These are phyloP conservation scores for Drosophila silvestris DNA, from an alignment of 2,888 invertebrate species.

Conservation along the genomic window DNA sequence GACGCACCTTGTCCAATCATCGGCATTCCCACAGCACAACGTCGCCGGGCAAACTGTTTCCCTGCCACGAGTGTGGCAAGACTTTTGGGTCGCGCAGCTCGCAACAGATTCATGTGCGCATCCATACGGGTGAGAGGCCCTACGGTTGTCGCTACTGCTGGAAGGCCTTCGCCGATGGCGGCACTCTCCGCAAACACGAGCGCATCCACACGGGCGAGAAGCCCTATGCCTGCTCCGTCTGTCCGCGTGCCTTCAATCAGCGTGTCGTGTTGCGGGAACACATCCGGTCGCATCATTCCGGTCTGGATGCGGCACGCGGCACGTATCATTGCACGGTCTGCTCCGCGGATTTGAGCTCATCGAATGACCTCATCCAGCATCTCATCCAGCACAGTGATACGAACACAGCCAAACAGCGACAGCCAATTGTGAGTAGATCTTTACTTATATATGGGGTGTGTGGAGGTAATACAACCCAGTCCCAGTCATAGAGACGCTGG, in stretches of 20 bases:
- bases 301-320: conserved; percentile 90
- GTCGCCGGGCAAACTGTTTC: conserved; percentile 89
- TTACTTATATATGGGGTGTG: too few species aligned
- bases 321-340: conserved; percentile 92
- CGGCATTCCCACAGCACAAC: conserved; percentile 88
- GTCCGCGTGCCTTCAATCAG: conserved; percentile 94
- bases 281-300: conserved; percentile 94
- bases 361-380: conserved; percentile 92
- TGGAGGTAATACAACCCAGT: too few species aligned
- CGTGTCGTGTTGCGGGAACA: conserved; percentile 94
- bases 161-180: conserved; percentile 96
- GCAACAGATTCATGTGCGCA: conserved; percentile 94
- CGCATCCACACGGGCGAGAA: conserved; percentile 94
- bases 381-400: conserved; percentile 94
- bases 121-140: conserved; percentile 93
- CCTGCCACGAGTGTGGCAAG: conserved; percentile 93
- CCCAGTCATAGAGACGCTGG: too few species aligned
- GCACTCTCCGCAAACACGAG: conserved; percentile 93
- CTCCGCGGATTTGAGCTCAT: conserved; percentile 89
- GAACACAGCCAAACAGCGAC: conserved; percentile 92
- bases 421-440: conserved; percentile 87
- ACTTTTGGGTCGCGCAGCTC: conserved; percentile 94
- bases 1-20: conserved; percentile 89
- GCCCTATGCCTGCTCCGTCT: conserved; percentile 94
- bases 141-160: conserved; percentile 94